Evolutionary conservation across 2,113 vertebrate genomes (phyloP).

Genomic region (Hydropotes inermis): DNA sequence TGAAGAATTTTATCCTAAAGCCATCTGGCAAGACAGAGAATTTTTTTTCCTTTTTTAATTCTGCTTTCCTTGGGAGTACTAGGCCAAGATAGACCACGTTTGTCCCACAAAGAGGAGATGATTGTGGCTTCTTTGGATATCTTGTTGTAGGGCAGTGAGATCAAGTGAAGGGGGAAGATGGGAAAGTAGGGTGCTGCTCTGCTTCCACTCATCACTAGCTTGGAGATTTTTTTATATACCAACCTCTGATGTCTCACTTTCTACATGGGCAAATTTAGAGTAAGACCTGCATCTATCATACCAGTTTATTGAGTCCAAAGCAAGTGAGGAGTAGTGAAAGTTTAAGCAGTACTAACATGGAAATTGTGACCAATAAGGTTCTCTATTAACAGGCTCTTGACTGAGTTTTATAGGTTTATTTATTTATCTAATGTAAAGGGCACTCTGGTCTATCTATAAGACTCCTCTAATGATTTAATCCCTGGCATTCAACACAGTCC

Average conservation of each 20-base stretch:
- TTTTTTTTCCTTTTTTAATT: neutral
- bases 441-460: neutral
- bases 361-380: neutral
- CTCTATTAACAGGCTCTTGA: neutral
- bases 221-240: neutral
- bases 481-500: neutral
- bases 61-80: neutral
- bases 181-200: neutral
- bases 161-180: neutral
- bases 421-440: neutral
- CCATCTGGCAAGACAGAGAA: constrained; percentile 48
- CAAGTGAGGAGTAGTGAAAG: neutral
- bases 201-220: neutral
- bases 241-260: neutral
- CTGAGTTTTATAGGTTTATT: neutral
- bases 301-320: neutral
- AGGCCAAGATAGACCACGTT: constrained; percentile 31
- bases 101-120: constrained; percentile 20
- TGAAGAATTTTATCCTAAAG: constrained; percentile 56
- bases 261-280: neutral
- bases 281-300: neutral
- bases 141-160: neutral
- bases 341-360: neutral
- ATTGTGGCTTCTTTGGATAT: neutral
- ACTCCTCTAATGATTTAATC: neutral